Conservation (phyloP, 2,113 vertebrate species). For the Odobenus rosmarus region DNA sequence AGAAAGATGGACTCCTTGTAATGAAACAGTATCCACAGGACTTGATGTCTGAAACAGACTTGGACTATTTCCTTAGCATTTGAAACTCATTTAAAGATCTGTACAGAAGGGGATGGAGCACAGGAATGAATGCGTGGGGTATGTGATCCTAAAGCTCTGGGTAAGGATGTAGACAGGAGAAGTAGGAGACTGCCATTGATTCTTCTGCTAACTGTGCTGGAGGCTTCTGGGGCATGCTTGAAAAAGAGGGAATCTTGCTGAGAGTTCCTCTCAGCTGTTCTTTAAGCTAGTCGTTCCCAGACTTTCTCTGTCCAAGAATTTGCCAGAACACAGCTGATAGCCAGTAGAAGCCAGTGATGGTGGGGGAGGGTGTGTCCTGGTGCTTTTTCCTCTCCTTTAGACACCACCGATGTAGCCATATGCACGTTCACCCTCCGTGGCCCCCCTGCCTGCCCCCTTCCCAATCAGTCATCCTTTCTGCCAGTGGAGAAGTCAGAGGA, state of each 20-base stretch:
- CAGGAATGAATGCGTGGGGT: fast-evolving
- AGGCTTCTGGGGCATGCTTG: background rate
- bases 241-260: background rate
- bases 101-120: background rate
- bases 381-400: background rate
- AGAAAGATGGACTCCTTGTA: conserved; percentile 74
- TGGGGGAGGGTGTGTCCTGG: fast-evolving
- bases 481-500: background rate
- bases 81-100: background rate
- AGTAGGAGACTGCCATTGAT: background rate
- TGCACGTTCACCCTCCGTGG: background rate
- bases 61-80: background rate
- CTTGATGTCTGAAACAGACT: conserved; percentile 9
- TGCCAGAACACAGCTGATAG: background rate
- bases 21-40: conserved; percentile 61
- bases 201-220: background rate
- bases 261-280: conserved; percentile 55
- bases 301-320: background rate
- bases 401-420: background rate
- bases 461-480: background rate
- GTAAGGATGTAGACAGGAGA: background rate
- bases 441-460: background rate
- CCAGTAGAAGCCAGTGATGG: background rate
- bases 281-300: conserved; percentile 50
- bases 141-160: background rate